Base-by-base conservation (phyloP, 2,888 invertebrate genomes). In the Myopa tessellatipennis region DNA sequence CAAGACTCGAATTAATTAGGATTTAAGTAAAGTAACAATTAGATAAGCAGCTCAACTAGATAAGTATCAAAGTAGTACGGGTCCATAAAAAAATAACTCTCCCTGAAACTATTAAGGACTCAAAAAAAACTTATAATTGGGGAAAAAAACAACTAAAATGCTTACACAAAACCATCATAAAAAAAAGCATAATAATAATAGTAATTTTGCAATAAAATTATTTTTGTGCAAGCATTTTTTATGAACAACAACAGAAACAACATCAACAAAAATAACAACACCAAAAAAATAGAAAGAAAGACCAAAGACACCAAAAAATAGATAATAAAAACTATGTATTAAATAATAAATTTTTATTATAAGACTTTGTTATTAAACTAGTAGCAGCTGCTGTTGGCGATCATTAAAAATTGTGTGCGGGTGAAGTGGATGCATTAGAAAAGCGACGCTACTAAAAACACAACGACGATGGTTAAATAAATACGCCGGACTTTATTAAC, bases 401-500 rank as follows among this genome's bases (percentile, higher is more conserved):
- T 14, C 10, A 55, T 55, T 16, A 55, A 55, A 55, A 55, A 16
- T n/a, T n/a, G 55, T 55, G 55, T 16, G 55, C 55, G 55, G 5
- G 55, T 55, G 55, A 14, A 55, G 16, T n/a, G 55, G 55, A 55
- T 55, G 55, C 55, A 55, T 55, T 55, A 55, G 55, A 55, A 55
- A 55, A 45, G 3, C 3, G 45, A 45, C 45, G 45, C 45, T 45
- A 10, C 45, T n/a, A 50, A 50, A 50, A 50, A 14, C 50, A 50
- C 50, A 10, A 50, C 14, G 14, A 50, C 8, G 26, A 26, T 26
- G 26, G 50, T 50, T 50, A 50, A 10, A 10, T 50, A 50, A 50
- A 50, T 14, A 50, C 50, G 50, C 50, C 14, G 14, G 14, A 50
- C 50, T 8, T n/a, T n/a, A 14, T 65, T 65, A 10, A 65, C 14